These are phyloP conservation scores for Varecia variegata DNA, from an alignment of 2,797 vertebrate species.

Conservation along the genomic window DNA sequence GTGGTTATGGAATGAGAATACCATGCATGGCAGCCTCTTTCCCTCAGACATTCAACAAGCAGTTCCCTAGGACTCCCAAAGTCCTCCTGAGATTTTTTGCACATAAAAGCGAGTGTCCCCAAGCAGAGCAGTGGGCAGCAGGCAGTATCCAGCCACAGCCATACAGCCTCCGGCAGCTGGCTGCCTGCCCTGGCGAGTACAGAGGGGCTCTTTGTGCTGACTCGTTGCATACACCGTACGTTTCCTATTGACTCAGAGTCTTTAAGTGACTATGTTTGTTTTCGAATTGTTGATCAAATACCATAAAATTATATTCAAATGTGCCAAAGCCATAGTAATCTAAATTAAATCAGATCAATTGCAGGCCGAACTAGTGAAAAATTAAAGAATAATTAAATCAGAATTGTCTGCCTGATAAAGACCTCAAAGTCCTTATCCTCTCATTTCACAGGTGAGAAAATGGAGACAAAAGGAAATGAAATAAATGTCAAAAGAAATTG, in stretches of 20 bases:
- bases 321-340: neutral
- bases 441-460: conserved; percentile 36
- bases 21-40: fast-evolving
- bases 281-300: conserved; percentile 44
- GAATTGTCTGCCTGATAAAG: conserved; percentile 44
- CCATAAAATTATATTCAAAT: conserved; percentile 52
- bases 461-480: neutral
- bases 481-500: conserved; percentile 2
- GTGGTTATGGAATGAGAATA: neutral
- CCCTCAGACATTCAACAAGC: neutral
- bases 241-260: neutral
- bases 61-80: neutral
- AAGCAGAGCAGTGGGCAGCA: neutral
- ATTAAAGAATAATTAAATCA: conserved; percentile 47
- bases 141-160: neutral
- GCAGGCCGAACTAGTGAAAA: conserved; percentile 14
- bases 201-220: neutral
- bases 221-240: neutral
- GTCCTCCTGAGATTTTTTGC: neutral
- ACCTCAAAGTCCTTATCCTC: neutral
- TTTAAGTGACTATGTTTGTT: conserved; percentile 7
- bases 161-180: neutral
- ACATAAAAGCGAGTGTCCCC: neutral
- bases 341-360: conserved; percentile 41
- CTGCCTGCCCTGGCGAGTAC: neutral